Percentiles rank a stretch among this genome's conserved stretches.
Evolutionary conservation across 2,888 invertebrate genomes (phyloP).

Genomic region (Lucinisca nassula): DNA sequence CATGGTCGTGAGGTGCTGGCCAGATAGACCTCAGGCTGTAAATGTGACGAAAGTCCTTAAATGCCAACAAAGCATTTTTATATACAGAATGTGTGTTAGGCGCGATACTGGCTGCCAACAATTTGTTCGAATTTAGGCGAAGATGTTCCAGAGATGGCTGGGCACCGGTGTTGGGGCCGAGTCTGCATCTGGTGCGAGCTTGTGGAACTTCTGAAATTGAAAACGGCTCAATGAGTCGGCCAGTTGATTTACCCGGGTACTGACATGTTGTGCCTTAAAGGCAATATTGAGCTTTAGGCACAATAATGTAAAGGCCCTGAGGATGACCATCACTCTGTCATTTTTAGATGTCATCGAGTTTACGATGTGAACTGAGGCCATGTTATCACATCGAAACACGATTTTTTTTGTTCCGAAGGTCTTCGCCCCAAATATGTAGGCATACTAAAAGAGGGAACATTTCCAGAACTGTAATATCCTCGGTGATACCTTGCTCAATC

Average conservation of each 20-base stretch:
- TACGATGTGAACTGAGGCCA: conserved; percentile 19
- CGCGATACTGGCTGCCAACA: conserved; percentile 10
- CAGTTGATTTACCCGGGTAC: not conserved
- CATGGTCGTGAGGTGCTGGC: conserved; percentile 9
- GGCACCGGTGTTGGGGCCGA: conserved; percentile 13
- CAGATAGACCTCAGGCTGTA: not conserved
- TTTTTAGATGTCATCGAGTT: conserved; percentile 43
- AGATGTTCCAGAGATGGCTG: conserved; percentile 36
- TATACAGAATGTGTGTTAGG: conserved; percentile 13
- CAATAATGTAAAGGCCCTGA: conserved; percentile 13
- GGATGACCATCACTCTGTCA: not conserved
- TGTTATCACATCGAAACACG: conserved; percentile 19
- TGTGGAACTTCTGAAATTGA: conserved; percentile 14
- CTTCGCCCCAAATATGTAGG: conserved; percentile 13
- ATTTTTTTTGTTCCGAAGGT: conserved; percentile 24
- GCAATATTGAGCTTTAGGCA: conserved; percentile 21
- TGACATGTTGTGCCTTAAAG: conserved; percentile 28
- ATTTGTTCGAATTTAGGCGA: not conserved
- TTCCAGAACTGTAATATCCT: conserved; percentile 26
- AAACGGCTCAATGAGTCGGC: conserved; percentile 22
- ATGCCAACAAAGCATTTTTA: conserved; percentile 9
- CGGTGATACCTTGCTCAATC: conserved; percentile 1
- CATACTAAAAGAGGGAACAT: conserved; percentile 28
- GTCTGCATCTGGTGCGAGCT: conserved; percentile 29
- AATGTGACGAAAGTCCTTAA: not conserved